Conservation (phyloP, 2,888 invertebrate species). For the Pheosia tremula region DNA sequence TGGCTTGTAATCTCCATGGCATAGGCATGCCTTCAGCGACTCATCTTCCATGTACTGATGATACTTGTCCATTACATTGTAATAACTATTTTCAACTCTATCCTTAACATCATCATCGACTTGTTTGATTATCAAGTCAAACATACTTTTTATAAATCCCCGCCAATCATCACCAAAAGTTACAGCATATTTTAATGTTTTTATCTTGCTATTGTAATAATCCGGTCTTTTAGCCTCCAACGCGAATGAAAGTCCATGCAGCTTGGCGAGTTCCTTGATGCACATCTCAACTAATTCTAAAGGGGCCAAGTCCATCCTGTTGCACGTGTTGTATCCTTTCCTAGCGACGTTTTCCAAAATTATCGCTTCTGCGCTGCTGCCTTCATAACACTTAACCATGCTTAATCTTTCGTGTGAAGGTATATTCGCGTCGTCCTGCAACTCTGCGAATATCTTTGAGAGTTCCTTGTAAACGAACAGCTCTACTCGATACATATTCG, state of each 20-base stretch:
- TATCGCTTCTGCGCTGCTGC: slow-evolving; percentile 42
- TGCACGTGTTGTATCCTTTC: slow-evolving; percentile 45
- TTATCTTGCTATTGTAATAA: slow-evolving; percentile 48
- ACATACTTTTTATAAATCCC: slow-evolving; percentile 35
- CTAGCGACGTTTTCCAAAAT: slow-evolving; percentile 53
- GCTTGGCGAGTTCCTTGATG: slow-evolving; percentile 52
- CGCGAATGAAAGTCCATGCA: slow-evolving; percentile 54
- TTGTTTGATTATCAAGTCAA: slow-evolving; percentile 27
- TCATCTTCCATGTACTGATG: slow-evolving; percentile 32
- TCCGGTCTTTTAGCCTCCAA: slow-evolving; percentile 45
- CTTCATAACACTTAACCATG: slow-evolving; percentile 44
- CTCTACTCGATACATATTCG: slow-evolving; percentile 46
- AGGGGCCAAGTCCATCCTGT: slow-evolving; percentile 46
- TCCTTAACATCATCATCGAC: slow-evolving; percentile 34
- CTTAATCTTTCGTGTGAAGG: slow-evolving; percentile 46
- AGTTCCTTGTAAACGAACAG: slow-evolving; percentile 50
- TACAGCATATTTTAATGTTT: slow-evolving; percentile 30
- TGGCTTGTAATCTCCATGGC: slow-evolving; percentile 50
- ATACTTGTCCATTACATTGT: slow-evolving; percentile 33
- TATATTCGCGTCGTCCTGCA: slow-evolving; percentile 47
- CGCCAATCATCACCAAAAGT: slow-evolving; percentile 32
- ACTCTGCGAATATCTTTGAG: slow-evolving; percentile 35
- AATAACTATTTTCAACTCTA: slow-evolving; percentile 33
- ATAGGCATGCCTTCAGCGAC: slow-evolving; percentile 34
- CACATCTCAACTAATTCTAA: slow-evolving; percentile 49